Percentiles rank a stretch among this genome's conserved stretches.
phyloP scores from a whole-genome alignment of 1,140 invertebrate genomes.

The Drosophila lacteicornis region DNA sequence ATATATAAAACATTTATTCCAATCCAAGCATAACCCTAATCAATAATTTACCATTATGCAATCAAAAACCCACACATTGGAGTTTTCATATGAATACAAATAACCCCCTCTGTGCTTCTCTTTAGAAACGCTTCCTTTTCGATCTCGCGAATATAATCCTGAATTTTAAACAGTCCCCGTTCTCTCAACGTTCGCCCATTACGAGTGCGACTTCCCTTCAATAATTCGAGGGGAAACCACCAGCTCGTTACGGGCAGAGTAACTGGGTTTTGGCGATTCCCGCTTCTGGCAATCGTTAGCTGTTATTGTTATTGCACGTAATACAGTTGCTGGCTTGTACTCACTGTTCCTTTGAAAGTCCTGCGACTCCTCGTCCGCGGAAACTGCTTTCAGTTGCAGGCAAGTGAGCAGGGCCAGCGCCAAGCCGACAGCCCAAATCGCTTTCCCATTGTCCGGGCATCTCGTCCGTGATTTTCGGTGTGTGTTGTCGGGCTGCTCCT shows the following conservation, averaged over 20 bases:
- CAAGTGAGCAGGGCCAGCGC: slow-evolving; percentile 53
- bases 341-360: slow-evolving; percentile 84
- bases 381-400: slow-evolving; percentile 46
- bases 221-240: slow-evolving; percentile 40
- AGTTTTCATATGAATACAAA: slow-evolving; percentile 8
- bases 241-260: slow-evolving; percentile 32
- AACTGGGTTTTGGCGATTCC: slow-evolving; percentile 11
- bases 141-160: slow-evolving; percentile 12
- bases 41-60: not conserved
- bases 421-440: slow-evolving; percentile 61
- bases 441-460: slow-evolving; percentile 58
- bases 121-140: slow-evolving; percentile 7
- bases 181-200: slow-evolving; percentile 1
- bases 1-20: slow-evolving; percentile 1
- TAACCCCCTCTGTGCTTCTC: not conserved
- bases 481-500: slow-evolving; percentile 38
- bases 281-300: slow-evolving; percentile 24
- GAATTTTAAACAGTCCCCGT: slow-evolving; percentile 28
- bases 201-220: slow-evolving; percentile 20
- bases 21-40: not conserved
- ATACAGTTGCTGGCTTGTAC: slow-evolving; percentile 42
- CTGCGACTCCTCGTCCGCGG: slow-evolving; percentile 76
- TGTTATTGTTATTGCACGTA: slow-evolving; percentile 37
- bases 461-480: slow-evolving; percentile 74
- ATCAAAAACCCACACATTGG: not conserved